phyloP scores from a whole-genome alignment of 2,113 vertebrate genomes.

The Pseudopodoces humilis region DNA sequence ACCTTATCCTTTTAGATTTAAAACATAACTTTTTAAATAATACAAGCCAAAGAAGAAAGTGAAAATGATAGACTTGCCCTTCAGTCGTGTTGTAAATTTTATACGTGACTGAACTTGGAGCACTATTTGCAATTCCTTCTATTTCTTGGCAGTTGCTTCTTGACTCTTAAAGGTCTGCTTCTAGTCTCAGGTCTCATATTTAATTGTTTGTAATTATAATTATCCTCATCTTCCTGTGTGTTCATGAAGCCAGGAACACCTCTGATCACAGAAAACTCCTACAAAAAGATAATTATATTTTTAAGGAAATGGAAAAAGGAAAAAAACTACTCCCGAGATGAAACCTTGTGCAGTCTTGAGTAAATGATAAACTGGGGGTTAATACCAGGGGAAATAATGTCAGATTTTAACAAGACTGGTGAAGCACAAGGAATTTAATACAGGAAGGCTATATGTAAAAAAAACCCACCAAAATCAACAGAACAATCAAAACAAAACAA shows the following conservation, averaged over 20 bases:
- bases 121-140: not conserved
- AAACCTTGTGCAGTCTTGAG: slow-evolving; percentile 16
- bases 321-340: not conserved
- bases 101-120: slow-evolving; percentile 7
- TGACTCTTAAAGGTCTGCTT: not conserved
- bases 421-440: not conserved
- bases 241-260: not conserved
- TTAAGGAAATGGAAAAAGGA: slow-evolving; percentile 8
- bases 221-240: slow-evolving; percentile 17
- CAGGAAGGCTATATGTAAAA: not conserved
- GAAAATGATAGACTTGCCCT: slow-evolving; percentile 27
- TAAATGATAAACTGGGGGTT: slow-evolving; percentile 31
- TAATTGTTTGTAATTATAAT: slow-evolving; percentile 43
- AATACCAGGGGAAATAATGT: slow-evolving; percentile 18
- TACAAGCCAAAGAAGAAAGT: slow-evolving; percentile 12
- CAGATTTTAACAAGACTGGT: slow-evolving; percentile 29
- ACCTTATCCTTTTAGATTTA: slow-evolving; percentile 5
- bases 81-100: slow-evolving; percentile 8
- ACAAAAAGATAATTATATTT: slow-evolving; percentile 18
- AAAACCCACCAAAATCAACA: too few species aligned
- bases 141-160: not conserved
- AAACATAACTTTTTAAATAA: slow-evolving; percentile 20
- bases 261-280: not conserved
- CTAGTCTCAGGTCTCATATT: not conserved
- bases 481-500: too few species aligned